Evolutionary conservation across 2,113 vertebrate genomes (phyloP).

Genomic region (Cyanocitta stelleri): DNA sequence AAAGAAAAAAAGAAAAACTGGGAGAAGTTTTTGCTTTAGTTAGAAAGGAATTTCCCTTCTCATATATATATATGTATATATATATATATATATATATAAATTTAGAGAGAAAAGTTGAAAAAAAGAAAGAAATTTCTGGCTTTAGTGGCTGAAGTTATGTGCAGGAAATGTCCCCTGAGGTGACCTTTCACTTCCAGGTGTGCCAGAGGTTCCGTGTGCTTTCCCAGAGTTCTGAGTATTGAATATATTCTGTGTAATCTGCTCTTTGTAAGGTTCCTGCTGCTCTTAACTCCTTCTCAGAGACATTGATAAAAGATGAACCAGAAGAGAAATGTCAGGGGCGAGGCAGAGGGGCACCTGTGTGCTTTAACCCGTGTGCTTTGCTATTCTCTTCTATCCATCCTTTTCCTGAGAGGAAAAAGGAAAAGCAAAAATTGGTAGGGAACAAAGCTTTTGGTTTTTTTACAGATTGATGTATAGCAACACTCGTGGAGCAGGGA

Average conservation of each 20-base stretch:
- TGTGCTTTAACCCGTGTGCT: not conserved
- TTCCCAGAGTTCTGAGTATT: not conserved
- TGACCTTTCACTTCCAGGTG: not conserved
- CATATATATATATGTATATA: no score
- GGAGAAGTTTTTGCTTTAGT: not conserved
- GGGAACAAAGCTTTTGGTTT: not conserved
- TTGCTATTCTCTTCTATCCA: not conserved
- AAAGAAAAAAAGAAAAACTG: rapidly evolving
- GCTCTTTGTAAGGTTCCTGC: not conserved
- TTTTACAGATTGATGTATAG: not conserved
- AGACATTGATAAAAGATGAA: not conserved
- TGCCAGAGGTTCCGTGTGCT: not conserved
- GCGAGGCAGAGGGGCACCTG: not conserved
- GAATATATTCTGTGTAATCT: not conserved
- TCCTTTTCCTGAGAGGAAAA: not conserved
- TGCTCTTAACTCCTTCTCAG: not conserved
- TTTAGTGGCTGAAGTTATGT: not conserved
- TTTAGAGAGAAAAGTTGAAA: not conserved
- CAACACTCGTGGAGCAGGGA: not conserved
- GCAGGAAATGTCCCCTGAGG: not conserved
- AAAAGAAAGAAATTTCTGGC: not conserved
- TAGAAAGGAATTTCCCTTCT: not conserved
- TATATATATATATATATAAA: not conserved
- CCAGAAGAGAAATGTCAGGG: not conserved
- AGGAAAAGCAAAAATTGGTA: not conserved